Evolutionary conservation across 2,113 vertebrate genomes (phyloP), one percentile per base, ranked within the genome.

Genomic region (Gavialis gangeticus): DNA sequence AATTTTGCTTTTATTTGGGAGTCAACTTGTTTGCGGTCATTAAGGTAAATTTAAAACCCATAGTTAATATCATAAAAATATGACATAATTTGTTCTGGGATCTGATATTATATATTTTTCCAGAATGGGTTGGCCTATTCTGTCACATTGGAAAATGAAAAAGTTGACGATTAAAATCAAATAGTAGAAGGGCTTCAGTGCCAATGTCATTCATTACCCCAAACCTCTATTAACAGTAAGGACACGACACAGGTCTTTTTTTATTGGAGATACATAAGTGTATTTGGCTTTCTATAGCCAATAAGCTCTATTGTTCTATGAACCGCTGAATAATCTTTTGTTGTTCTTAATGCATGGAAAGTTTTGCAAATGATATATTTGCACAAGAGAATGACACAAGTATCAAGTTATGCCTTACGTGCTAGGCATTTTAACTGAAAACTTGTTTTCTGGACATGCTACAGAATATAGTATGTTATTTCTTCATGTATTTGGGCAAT

Each of bases 131-230:
- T 96, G 90, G 91, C 92, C 91, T 96, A 94, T 94, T 95, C 92
- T 92, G 83, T 91, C 91, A 80, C 91, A 85, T 90, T 94, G 92
- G 93, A 94, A 94, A 96, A 96, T 96, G 91, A 94, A 95, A 93
- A 90, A 94, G 84, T 59, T 77, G 85, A 92, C 54, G 91, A 91
- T 91, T 92, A 96, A 96, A 91, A 82, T 94, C 79, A 91, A 88
- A 87, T 85, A 93, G 94, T 91, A 85, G 81, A 95, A 94, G 85
- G 92, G 79, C 81, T 93, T 96, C 81, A 92, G 64, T 46, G 60
- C 85, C 78, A 46, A 67, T 95, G 89, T 86, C 79, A 92, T 71
- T 58, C 75, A 85, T 94, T 93, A 91, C 79, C 58, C 25, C 58
- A 93, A 89, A 15, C 57, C 78, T 81, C 88, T 92, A 93, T 67